Evolutionary conservation across 2,797 vertebrate species (phyloP).

Genomic region (Harpagifer antarcticus): DNA sequence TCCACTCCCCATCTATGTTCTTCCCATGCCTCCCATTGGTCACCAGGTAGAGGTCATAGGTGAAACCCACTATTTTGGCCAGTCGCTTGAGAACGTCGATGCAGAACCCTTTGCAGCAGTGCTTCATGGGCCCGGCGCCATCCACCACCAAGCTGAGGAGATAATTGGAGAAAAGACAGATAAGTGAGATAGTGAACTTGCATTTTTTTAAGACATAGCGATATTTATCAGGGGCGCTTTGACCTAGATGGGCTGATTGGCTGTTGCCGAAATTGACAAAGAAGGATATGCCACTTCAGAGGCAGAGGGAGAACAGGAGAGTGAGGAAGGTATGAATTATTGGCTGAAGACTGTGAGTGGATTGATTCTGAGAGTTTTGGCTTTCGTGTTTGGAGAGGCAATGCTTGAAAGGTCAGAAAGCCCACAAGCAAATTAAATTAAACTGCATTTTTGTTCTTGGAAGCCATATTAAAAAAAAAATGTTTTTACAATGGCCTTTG

Average conservation of each 20-base stretch:
- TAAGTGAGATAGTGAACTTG: neutral
- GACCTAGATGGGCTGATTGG: slow-evolving; percentile 4
- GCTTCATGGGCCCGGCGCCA: slow-evolving; percentile 86
- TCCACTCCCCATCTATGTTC: slow-evolving; percentile 96
- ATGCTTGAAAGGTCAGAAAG: slow-evolving; percentile 21
- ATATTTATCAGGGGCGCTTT: neutral
- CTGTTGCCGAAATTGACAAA: slow-evolving; percentile 11
- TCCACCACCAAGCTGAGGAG: slow-evolving; percentile 78
- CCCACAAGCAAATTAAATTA: neutral
- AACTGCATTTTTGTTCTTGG: neutral
- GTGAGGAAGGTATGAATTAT: slow-evolving; percentile 22
- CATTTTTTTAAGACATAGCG: neutral
- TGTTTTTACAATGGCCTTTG: neutral
- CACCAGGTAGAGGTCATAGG: slow-evolving; percentile 96
- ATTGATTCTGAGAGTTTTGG: slow-evolving; percentile 33
- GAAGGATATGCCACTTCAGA: neutral
- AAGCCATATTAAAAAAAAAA: neutral
- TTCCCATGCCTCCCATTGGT: slow-evolving; percentile 96
- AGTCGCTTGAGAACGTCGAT: slow-evolving; percentile 95
- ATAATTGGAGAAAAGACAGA: slow-evolving; percentile 9
- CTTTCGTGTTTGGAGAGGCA: slow-evolving; percentile 22
- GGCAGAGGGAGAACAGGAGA: neutral
- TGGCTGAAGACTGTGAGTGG: slow-evolving; percentile 6
- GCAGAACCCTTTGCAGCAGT: slow-evolving; percentile 97
- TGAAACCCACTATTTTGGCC: slow-evolving; percentile 94